These are phyloP conservation scores for Columbina picui DNA, from an alignment of 2,113 vertebrate genomes.

Conservation along the genomic window DNA sequence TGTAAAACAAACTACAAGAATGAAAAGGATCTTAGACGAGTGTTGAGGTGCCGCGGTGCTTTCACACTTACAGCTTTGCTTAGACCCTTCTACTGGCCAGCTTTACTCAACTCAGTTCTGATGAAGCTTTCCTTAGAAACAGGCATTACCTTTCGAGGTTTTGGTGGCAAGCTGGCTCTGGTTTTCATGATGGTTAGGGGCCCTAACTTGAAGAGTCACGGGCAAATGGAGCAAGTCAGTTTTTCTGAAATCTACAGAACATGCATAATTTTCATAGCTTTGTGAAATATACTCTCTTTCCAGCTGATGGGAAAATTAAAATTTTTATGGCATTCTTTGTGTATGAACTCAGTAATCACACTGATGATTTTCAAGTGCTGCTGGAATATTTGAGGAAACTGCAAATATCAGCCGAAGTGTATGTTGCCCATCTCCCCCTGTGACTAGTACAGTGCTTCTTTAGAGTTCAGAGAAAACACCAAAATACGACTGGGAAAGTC, in stretches of 20 bases:
- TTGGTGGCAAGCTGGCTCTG: neutral
- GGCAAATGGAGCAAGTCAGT: neutral
- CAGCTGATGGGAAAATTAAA: neutral
- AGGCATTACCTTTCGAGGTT: neutral
- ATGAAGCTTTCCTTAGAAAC: neutral
- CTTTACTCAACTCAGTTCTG: neutral
- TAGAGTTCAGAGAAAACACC: neutral
- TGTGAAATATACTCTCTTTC: neutral
- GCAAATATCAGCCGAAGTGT: neutral
- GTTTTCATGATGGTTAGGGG: neutral
- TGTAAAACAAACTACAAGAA: neutral
- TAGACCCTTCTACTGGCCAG: neutral
- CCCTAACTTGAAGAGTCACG: neutral
- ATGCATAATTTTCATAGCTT: neutral
- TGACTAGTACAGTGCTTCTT: neutral
- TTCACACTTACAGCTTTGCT: accelerated
- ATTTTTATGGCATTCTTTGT: neutral
- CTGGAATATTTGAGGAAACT: neutral
- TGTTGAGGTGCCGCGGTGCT: neutral
- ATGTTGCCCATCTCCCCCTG: neutral
- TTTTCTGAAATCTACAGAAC: neutral
- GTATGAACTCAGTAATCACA: neutral
- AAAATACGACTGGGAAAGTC: neutral
- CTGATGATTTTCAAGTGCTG: neutral
- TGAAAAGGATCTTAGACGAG: neutral